These are phyloP conservation scores for Limonius californicus DNA, from an alignment of 1,140 invertebrate genomes.

Conservation along the genomic window DNA sequence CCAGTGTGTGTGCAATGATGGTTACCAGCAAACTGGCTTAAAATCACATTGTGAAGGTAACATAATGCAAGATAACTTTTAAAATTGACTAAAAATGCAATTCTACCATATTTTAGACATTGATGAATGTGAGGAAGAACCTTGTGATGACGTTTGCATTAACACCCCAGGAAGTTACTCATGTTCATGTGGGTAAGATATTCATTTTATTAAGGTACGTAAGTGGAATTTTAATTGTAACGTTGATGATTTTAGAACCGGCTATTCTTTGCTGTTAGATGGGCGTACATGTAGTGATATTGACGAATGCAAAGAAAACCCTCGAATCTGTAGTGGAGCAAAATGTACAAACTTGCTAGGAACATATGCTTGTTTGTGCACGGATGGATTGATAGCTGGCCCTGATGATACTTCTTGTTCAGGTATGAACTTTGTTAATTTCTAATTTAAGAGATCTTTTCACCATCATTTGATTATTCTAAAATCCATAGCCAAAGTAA, in stretches of 20 bases:
- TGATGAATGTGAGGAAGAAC: constrained; percentile 69
- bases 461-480: no score
- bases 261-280: constrained; percentile 59
- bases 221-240: no score
- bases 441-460: not conserved
- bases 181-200: constrained; percentile 52
- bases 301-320: constrained; percentile 76
- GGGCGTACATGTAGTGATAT: constrained; percentile 60
- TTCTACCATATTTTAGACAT: constrained; percentile 72
- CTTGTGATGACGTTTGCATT: constrained; percentile 61
- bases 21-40: constrained; percentile 64
- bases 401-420: constrained; percentile 63
- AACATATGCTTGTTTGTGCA: constrained; percentile 74
- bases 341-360: constrained; percentile 76
- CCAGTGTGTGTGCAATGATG: constrained; percentile 80
- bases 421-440: constrained; percentile 33
- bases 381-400: constrained; percentile 65
- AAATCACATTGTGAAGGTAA: constrained; percentile 56
- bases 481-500: no score
- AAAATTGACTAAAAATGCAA: no score
- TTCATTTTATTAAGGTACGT: no score
- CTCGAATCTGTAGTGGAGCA: constrained; percentile 79
- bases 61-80: no score
- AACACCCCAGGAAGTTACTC: constrained; percentile 66
- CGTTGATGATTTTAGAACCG: constrained; percentile 45